Conservation (phyloP, 2,797 vertebrate species). For the Melanotaenia trifasciata region DNA sequence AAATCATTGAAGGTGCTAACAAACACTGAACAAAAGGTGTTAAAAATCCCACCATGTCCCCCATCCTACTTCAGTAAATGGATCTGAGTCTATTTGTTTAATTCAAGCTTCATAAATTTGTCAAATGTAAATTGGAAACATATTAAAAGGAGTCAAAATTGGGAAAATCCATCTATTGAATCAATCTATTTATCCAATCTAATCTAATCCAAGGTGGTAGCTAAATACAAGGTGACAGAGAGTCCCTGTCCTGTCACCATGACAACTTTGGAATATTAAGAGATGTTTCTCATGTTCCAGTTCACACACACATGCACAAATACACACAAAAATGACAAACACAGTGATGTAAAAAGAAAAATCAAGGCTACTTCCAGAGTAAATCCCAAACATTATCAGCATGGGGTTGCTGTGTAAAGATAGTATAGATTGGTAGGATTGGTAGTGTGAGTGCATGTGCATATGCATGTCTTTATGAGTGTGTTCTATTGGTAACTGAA, state of each 20-base stretch:
- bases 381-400: slow-evolving; percentile 70
- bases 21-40: slow-evolving; percentile 9
- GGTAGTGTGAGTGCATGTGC: slow-evolving; percentile 11
- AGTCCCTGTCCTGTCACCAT: slow-evolving; percentile 49
- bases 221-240: slow-evolving; percentile 12
- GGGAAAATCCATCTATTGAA: neutral
- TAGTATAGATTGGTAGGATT: slow-evolving; percentile 49
- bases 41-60: neutral
- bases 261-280: slow-evolving; percentile 47
- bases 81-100: slow-evolving; percentile 33
- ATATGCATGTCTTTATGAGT: no score
- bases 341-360: slow-evolving; percentile 23
- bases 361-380: slow-evolving; percentile 62
- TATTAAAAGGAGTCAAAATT: slow-evolving; percentile 14
- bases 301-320: slow-evolving; percentile 19
- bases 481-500: no score
- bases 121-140: slow-evolving; percentile 22
- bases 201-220: slow-evolving; percentile 8
- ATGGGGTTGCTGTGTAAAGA: slow-evolving; percentile 55
- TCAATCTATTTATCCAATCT: neutral
- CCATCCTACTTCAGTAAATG: slow-evolving; percentile 5
- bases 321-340: slow-evolving; percentile 33
- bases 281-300: slow-evolving; percentile 44
- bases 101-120: slow-evolving; percentile 27
- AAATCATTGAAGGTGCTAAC: slow-evolving; percentile 24